These are phyloP conservation scores for Pelochelys cantorii DNA, from an alignment of 2,797 vertebrate species.

Conservation along the genomic window DNA sequence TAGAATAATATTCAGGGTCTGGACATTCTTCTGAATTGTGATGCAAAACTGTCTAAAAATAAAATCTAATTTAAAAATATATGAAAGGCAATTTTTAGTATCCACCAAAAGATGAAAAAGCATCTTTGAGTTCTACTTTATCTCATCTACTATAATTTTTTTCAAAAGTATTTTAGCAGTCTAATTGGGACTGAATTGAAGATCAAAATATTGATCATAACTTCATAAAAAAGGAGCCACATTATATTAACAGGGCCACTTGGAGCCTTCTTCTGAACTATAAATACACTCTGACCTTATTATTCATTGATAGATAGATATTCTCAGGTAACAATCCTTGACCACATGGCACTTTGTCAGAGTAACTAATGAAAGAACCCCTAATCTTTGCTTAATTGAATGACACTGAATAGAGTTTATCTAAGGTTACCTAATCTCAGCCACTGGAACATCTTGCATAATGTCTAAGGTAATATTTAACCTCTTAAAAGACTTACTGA, in stretches of 20 bases:
- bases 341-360: neutral
- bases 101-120: neutral
- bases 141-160: neutral
- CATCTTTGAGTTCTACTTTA: neutral
- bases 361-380: neutral
- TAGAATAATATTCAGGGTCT: neutral
- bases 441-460: neutral
- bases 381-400: slow-evolving; percentile 27
- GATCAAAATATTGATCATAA: neutral
- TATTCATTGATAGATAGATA: slow-evolving; percentile 32
- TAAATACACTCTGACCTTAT: slow-evolving; percentile 4
- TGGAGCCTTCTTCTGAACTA: neutral
- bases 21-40: neutral
- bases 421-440: neutral
- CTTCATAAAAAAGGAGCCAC: neutral
- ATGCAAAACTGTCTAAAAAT: neutral
- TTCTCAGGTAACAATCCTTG: neutral
- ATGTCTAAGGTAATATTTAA: slow-evolving; percentile 18
- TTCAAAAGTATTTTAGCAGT: neutral
- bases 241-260: neutral
- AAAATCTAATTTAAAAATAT: neutral
- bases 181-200: neutral
- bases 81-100: neutral
- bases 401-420: neutral
- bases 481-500: neutral